These are phyloP conservation scores for Schizopygopsis pylzovi DNA, from an alignment of 2,797 vertebrate genomes.

Conservation along the genomic window DNA sequence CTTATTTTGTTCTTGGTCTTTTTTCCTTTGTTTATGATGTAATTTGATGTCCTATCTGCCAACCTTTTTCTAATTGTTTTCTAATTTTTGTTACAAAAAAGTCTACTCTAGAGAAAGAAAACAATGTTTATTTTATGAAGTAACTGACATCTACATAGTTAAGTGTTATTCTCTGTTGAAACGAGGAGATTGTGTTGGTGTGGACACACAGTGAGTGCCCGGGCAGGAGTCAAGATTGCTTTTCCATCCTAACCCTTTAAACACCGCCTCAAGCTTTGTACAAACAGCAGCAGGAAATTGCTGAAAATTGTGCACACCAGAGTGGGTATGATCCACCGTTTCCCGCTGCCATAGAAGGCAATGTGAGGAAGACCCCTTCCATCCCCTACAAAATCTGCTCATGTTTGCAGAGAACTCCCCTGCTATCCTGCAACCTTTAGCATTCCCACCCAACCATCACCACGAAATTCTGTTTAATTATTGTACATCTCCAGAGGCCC, in stretches of 20 bases:
- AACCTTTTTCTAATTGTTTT: not conserved
- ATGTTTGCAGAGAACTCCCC: conserved; percentile 61
- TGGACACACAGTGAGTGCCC: conserved; percentile 29
- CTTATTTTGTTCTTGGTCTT: not conserved
- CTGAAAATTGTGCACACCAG: conserved; percentile 68
- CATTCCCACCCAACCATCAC: conserved; percentile 48
- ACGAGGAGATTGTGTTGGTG: conserved; percentile 38
- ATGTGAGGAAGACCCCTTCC: conserved; percentile 36
- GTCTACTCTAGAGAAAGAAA: not conserved
- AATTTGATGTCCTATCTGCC: not conserved
- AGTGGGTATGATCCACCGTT: conserved; percentile 57
- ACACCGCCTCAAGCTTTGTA: conserved; percentile 64
- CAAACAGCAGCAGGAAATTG: conserved; percentile 72
- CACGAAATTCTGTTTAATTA: conserved; percentile 65
- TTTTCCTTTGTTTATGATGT: not conserved
- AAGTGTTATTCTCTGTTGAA: conserved; percentile 23
- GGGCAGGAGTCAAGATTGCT: conserved; percentile 53
- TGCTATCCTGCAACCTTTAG: conserved; percentile 35
- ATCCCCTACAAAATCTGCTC: conserved; percentile 34
- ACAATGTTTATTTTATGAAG: not conserved
- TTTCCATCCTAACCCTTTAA: conserved; percentile 61
- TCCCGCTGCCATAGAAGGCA: conserved; percentile 43
- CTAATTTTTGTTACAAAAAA: not conserved
- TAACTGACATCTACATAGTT: not conserved
- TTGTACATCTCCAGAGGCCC: conserved; percentile 63